Evolutionary conservation across 2,797 vertebrate genomes (phyloP), one percentile per base, ranked within the genome.

Genomic region (Spheniscus humboldti): DNA sequence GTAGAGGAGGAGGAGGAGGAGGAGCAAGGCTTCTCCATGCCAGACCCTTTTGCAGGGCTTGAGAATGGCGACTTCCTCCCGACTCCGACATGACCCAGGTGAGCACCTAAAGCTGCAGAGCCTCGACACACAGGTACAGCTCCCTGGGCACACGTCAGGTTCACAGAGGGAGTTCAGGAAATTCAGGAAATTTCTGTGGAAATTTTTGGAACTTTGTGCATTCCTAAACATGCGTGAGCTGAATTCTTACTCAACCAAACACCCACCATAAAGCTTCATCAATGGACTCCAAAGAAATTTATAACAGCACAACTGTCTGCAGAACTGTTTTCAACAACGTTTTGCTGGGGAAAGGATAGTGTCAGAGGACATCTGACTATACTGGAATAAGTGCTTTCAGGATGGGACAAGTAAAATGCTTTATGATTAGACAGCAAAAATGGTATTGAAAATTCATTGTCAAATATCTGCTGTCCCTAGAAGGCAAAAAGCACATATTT

Each of bases 121-220:
- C 35, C 35, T 22, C 1, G 9, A 12, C 27, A 37, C 18, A 10
- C 0, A 1, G 23, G 23, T 7, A 28, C 45, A 17, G 13, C 15
- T 74, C 60, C 33, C 60, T 39, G 37, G 53, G 69, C 45, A 60
- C 27, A 31, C 11, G 18, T 41, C 43, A 48, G 57, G 43, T 37
- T 66, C 68, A 66, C 45, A 33, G 60, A 19, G 18, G 28, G 8
- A 24, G 28, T 43, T 52, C 60, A 39, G 47, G 45, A 52, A 56
- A 79, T n/a, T n/a, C 16, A 55, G 41, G 19, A 35, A 13, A 37
- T 81, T 39, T 60, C 39, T 60, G 39, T 7, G 16, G 37, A 59
- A 37, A 11, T 52, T 52, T 79, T 59, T 59, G 22, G 35, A 50
- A 43, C 33, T 73, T 37, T 20, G 18, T 24, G 31, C 12, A 37